Base-by-base conservation (phyloP, 1,140 invertebrate genomes). In the Anastrepha obliqua region DNA sequence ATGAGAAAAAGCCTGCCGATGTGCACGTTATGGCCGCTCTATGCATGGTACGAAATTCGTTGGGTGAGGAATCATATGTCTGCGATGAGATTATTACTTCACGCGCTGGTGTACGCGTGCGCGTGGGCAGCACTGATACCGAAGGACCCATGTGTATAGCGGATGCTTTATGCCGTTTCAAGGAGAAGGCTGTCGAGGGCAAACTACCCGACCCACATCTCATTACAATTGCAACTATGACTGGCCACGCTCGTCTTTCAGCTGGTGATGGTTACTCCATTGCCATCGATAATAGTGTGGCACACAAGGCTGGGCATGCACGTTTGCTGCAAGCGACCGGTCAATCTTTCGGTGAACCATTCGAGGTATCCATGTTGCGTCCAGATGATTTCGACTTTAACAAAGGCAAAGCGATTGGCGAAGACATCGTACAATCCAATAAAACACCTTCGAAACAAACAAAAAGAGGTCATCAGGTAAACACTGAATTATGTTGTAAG, bases 141-240 rank as follows among this genome's bases (percentile, higher is more conserved):
- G 98, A 99, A 94, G 98, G 98, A 0, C 94, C 98, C 44, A 96
- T 99, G 95, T 97, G 97, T 9, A 99, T 99, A 98, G 96, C 97
- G 15, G 99, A 99, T 94, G 96, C 97, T 5, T 94, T 99, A 6
- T 98, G 96, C 91, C 95, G 96, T 94, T 95, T 97, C 93, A 97
- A 96, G 93, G 96, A 97, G 92, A 93, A 95, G 89, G 96, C 96
- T 17, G 89, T 95, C 47, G 94, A 94, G 88, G 93, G 95, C 86
- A 90, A 93, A 85, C 95, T 95, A 87, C 93, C 96, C 13, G 96
- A 97, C 91, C 97, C 98, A 1, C 97, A 99, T 94, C 94, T 99
- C 39, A 97, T 98, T 89, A 99, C 98, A 0, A 96, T 99, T 90
- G 98, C 99, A 17, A 99, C 99, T 2, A 93, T 99, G 70, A 99